These are phyloP conservation scores for Hanleya hanleyi DNA, from an alignment of 2,888 invertebrate species.

Conservation along the genomic window DNA sequence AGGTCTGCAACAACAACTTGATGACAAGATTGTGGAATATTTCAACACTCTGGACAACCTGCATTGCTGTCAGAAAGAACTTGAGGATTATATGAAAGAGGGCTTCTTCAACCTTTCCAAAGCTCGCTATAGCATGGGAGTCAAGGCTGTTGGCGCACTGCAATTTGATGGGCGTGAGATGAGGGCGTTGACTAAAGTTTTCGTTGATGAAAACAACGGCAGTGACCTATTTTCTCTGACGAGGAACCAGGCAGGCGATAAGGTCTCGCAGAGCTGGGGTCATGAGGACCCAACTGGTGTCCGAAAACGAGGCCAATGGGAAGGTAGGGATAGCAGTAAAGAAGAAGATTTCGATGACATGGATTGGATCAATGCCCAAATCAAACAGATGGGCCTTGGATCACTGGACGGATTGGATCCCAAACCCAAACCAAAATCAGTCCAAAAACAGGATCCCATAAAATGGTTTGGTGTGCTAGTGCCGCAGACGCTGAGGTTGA, in stretches of 20 bases:
- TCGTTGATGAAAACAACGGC: slow-evolving; percentile 18
- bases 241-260: too few relatives aligned
- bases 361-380: neutral
- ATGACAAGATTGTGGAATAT: slow-evolving; percentile 43
- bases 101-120: slow-evolving; percentile 53
- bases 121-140: slow-evolving; percentile 63
- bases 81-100: slow-evolving; percentile 43
- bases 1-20: slow-evolving; percentile 28
- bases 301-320: neutral
- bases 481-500: slow-evolving; percentile 84
- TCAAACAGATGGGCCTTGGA: neutral
- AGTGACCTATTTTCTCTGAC: neutral
- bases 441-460: slow-evolving; percentile 78
- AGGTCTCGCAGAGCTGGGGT: neutral
- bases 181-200: slow-evolving; percentile 43
- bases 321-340: neutral
- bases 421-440: neutral
- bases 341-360: slow-evolving; percentile 1
- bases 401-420: neutral
- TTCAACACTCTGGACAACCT: slow-evolving; percentile 43
- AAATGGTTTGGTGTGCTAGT: slow-evolving; percentile 92
- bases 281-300: neutral
- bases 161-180: slow-evolving; percentile 54
- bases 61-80: slow-evolving; percentile 41
- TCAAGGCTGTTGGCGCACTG: slow-evolving; percentile 48